Base-by-base conservation (phyloP, 2,797 vertebrate species). In the Melanotaenia nigrans region DNA sequence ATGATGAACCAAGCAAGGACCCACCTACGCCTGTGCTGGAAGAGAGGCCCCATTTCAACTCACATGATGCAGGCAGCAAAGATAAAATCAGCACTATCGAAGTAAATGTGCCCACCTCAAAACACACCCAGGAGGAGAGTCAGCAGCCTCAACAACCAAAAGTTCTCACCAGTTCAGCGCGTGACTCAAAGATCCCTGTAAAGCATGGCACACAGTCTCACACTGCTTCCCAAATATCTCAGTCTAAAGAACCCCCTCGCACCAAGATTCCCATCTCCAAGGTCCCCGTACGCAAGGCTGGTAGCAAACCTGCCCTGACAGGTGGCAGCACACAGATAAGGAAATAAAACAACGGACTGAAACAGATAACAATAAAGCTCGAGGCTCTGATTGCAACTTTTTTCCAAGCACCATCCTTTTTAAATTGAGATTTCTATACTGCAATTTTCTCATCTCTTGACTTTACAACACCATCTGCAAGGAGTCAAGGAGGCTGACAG, bases 181-280 rank as follows among this genome's bases (percentile, higher is more conserved):
- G 97, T 92, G 97, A 98, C 86, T 99, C 97, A 42, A 98, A 96
- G 90, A 98, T 99, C 89, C 97, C 98, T 0, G 94, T 99, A 81
- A 99, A 98, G 89, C 96, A 96, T 5, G 84, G 89, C 53, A 42
- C 93, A 87, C 3, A 63, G 87, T 63, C 90, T 88, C 95, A 96
- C 61, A 74, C 94, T 0, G 84, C 87, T 32, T 92, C 91, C 22
- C 24, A 91, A 71, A 86, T 95, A 92, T 89, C 96, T 84, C 94
- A 94, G 73, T 92, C 92, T 81, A 96, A 95, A 93, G 97, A 99
- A 74, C 84, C 94, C 49, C 92, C 94, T 79, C 96, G 96, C 92
- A 97, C 98, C 77, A 99, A 98, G 95, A 99, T 99, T 82, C 98
- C 98, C 0, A 95, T 99, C 61, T 98, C 98, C 68, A 99, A 97